These are phyloP conservation scores for Zaprionus kolodkinae DNA, from an alignment of 1,140 invertebrate species.

Conservation along the genomic window DNA sequence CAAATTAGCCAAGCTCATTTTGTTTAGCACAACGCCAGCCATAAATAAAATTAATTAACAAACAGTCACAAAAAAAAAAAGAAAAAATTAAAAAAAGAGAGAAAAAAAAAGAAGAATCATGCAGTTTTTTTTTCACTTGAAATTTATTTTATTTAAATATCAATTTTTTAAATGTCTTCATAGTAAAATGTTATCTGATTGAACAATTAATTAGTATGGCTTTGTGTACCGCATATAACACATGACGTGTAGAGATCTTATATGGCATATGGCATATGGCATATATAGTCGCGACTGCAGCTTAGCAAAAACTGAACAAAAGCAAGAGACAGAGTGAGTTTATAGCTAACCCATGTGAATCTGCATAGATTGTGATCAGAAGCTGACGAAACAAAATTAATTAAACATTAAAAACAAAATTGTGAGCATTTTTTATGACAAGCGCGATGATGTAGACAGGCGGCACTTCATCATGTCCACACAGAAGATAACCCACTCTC, in stretches of 20 bases:
- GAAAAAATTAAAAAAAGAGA: constrained; percentile 4
- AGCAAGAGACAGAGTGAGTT: constrained; percentile 34
- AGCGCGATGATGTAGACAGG: constrained; percentile 61
- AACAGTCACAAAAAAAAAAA: constrained; percentile 33
- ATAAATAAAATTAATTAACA: constrained; percentile 64
- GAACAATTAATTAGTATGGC: constrained; percentile 75
- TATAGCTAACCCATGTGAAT: constrained; percentile 45
- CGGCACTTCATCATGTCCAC: constrained; percentile 59
- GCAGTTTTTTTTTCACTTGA: constrained; percentile 15
- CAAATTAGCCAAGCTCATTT: constrained; percentile 65
- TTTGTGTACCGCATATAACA: constrained; percentile 36
- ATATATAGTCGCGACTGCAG: constrained; percentile 16
- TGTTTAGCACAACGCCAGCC: constrained; percentile 51
- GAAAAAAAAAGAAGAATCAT: constrained; percentile 43
- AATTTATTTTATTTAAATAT: constrained; percentile 72
- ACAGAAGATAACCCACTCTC: constrained; percentile 3
- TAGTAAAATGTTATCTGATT: constrained; percentile 76
- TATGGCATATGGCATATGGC: constrained; percentile 27
- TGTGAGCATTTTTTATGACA: constrained; percentile 5
- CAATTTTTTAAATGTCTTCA: constrained; percentile 74
- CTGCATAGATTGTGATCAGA: constrained; percentile 74
- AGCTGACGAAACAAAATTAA: constrained; percentile 61
- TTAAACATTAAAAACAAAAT: constrained; percentile 60
- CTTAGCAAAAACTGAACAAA: constrained; percentile 5
- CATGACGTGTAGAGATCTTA: too few relatives aligned